These are phyloP conservation scores for Portunus trituberculatus DNA, from an alignment of 1,140 invertebrate genomes.

Conservation along the genomic window DNA sequence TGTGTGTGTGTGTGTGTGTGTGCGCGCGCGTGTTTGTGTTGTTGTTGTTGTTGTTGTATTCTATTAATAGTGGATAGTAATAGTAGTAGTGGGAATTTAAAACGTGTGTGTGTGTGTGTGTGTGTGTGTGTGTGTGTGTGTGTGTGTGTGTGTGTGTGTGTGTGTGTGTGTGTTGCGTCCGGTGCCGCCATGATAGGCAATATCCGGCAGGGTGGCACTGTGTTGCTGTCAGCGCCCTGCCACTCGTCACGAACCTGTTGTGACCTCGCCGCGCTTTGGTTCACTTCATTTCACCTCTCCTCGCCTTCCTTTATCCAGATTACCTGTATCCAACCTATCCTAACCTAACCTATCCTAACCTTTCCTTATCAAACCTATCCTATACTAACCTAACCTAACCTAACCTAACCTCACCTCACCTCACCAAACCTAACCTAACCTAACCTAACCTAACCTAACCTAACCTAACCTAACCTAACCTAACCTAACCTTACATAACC, in stretches of 20 bases:
- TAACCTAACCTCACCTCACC: constrained; percentile 28
- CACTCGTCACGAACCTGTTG: no score
- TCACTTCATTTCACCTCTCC: not conserved
- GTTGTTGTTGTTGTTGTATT: no score
- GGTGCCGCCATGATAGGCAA: not conserved
- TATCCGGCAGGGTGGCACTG: no score
- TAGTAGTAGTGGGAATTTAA: no score
- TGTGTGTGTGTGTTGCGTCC: not conserved
- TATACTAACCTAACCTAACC: not conserved
- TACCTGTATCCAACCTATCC: not conserved
- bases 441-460: not conserved
- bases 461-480: not conserved
- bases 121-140: constrained; percentile 1
- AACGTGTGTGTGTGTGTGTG: not conserved
- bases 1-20: no score
- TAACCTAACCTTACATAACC: not conserved
- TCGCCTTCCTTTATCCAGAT: not conserved
- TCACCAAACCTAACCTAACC: not conserved
- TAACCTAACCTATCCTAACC: constrained; percentile 32
- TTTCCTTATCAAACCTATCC: not conserved
- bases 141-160: constrained; percentile 40
- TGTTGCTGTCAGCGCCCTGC: no score
- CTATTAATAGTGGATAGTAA: no score
- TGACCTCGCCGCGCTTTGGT: no score
- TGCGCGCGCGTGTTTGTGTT: no score